phyloP scores from a whole-genome alignment of 1,140 invertebrate species.

The Caenorhabditis remanei region DNA sequence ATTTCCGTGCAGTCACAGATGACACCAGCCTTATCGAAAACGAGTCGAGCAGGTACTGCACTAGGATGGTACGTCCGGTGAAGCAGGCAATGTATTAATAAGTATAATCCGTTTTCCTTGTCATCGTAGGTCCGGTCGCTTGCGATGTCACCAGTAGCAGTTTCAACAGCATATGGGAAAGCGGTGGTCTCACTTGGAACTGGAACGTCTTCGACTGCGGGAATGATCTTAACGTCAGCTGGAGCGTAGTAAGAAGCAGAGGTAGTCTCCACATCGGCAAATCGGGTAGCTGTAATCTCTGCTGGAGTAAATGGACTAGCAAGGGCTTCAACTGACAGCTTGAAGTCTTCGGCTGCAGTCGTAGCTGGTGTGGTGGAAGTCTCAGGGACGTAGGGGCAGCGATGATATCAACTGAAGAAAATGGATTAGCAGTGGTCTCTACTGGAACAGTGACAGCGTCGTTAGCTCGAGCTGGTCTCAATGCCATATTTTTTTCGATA shows the following conservation, averaged over 20 bases:
- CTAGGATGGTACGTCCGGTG: not conserved
- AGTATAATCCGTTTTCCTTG: constrained; percentile 18
- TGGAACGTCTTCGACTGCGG: not conserved
- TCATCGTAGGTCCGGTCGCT: not conserved
- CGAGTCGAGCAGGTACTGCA: constrained; percentile 18
- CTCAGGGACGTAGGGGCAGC: not conserved
- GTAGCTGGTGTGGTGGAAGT: not conserved
- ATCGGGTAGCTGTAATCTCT: not conserved
- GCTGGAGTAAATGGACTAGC: not conserved
- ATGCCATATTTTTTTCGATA: too few relatives aligned
- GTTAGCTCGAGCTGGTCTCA: not conserved
- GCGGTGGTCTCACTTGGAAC: not conserved
- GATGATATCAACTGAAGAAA: not conserved
- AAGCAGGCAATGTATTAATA: constrained; percentile 18
- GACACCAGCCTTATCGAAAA: constrained; percentile 32
- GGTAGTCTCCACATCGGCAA: too few relatives aligned
- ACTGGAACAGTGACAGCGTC: not conserved
- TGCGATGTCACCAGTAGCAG: not conserved
- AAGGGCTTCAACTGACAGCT: not conserved
- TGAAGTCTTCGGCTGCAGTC: not conserved
- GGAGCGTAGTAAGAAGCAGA: too few relatives aligned
- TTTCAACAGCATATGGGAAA: not conserved
- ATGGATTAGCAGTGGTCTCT: not conserved
- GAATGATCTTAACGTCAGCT: not conserved
- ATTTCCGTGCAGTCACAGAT: constrained; percentile 14